phyloP scores from a whole-genome alignment of 2,113 vertebrate genomes.

The Oryzias celebensis region DNA sequence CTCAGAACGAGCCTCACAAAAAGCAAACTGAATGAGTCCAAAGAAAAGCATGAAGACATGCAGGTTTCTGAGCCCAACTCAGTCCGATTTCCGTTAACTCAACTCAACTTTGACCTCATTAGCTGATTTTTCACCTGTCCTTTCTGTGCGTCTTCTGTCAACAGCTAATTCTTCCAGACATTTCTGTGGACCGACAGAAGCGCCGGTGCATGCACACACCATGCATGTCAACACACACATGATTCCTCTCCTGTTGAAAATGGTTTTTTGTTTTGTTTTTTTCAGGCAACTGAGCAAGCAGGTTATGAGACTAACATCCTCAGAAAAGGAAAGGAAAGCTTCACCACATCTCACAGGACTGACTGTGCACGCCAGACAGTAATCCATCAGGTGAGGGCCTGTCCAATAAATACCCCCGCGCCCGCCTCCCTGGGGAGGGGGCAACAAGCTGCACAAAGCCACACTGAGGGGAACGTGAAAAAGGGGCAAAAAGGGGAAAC shows the following conservation, averaged over 20 bases:
- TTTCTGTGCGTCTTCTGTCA: too few relatives aligned
- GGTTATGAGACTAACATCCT: constrained; percentile 32
- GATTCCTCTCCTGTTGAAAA: constrained; percentile 37
- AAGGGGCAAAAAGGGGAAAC: constrained; percentile 38
- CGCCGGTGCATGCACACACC: too few relatives aligned
- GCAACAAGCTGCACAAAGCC: constrained; percentile 41
- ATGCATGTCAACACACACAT: constrained; percentile 20
- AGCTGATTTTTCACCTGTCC: too few relatives aligned
- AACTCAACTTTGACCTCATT: too few relatives aligned
- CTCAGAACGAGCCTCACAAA: constrained; percentile 42
- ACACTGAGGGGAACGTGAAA: constrained; percentile 45
- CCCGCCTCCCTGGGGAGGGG: constrained; percentile 30
- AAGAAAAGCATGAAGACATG: constrained; percentile 52
- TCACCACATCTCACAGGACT: constrained; percentile 31
- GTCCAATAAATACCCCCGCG: constrained; percentile 27
- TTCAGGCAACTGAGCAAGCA: constrained; percentile 66
- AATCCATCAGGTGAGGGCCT: constrained; percentile 50
- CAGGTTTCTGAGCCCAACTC: constrained; percentile 47
- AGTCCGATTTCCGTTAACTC: neutral
- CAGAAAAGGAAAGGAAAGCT: constrained; percentile 18
- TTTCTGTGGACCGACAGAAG: constrained; percentile 31
- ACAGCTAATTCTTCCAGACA: constrained; percentile 4
- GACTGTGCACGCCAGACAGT: constrained; percentile 30
- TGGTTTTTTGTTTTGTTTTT: constrained; percentile 8
- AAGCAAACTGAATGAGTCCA: constrained; percentile 20